Evolutionary conservation across 2,797 vertebrate species (phyloP), one percentile per base, ranked within the genome.

Genomic region (Thalassophryne amazonica): DNA sequence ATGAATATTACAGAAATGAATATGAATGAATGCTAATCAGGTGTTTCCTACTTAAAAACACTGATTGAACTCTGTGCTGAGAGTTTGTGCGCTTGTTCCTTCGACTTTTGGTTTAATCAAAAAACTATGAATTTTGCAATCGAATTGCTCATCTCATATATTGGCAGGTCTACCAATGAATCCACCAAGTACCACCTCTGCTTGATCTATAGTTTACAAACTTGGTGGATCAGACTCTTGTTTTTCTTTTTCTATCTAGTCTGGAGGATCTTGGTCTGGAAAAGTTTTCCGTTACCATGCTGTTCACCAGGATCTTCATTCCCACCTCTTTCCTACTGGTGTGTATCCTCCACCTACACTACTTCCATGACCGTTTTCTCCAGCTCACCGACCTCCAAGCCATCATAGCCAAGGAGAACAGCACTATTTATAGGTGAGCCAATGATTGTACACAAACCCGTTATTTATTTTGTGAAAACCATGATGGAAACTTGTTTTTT

Each of bases 301-400:
- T 98, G 8, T 98, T 98, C 81, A 95, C 93, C 1, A 92, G 93
- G 29, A 97, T 98, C 78, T 96, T 97, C 82, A 94, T 98, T 49
- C 95, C 95, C 14, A 92, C 94, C 4, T 93, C 94, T 6, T 98
- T 98, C 69, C 81, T 98, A 4, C 83, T 98, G 72, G 94, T 84
- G 29, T 98, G 95, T 63, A 95, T 97, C 25, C 82, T 98, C 16
- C 95, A 98, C 67, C 92, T 98, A 25, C 95, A 98, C 82, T 98
- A 98, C 68, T 98, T 98, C 78, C 96, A 98, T 6, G 87, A 96
- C 57, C 91, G 79, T 0, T 98, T 98, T 69, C 91, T 98, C 9
- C 90, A 92, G 59, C 93, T 98, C 68, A 98, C 95, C 0, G 95
- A 98, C 88, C 91, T 98, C 46, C 96, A 97, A 77, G 91, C 92